Conservation (phyloP, 2,113 vertebrate species). For the Ptychochromis oligacanthus region DNA sequence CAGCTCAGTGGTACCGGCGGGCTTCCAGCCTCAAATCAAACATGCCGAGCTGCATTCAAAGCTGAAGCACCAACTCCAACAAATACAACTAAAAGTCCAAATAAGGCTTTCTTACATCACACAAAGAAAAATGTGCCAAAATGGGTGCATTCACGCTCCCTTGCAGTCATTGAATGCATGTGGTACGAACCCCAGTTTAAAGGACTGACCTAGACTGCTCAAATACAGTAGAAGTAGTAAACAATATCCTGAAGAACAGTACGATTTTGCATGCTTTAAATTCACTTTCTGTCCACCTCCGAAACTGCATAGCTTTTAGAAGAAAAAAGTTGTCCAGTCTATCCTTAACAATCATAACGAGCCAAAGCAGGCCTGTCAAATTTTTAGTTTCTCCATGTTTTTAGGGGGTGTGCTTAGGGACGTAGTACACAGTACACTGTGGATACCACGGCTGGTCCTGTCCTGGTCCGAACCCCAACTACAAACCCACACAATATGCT, state of each 20-base stretch:
- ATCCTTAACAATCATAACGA: neutral
- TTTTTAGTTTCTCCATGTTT: neutral
- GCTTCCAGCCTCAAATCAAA: too few relatives aligned
- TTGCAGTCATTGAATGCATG: neutral
- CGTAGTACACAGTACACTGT: neutral
- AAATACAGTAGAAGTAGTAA: neutral
- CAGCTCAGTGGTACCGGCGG: neutral
- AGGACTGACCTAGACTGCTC: too few relatives aligned
- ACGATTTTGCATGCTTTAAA: too few relatives aligned
- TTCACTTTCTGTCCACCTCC: too few relatives aligned
- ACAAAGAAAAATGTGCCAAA: neutral
- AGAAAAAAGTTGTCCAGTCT: fast-evolving
- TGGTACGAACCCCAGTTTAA: neutral
- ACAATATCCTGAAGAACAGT: fast-evolving
- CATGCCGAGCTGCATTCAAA: too few relatives aligned
- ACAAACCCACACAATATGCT: neutral
- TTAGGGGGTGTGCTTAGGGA: neutral
- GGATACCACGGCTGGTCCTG: neutral
- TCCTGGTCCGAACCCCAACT: neutral
- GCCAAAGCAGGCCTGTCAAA: neutral
- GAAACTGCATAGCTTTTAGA: neutral
- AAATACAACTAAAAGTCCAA: neutral
- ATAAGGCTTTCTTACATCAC: neutral
- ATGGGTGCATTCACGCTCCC: neutral
- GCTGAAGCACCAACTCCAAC: too few relatives aligned